Evolutionary conservation across 2,113 vertebrate genomes (phyloP).

Genomic region (Cathartes aura): DNA sequence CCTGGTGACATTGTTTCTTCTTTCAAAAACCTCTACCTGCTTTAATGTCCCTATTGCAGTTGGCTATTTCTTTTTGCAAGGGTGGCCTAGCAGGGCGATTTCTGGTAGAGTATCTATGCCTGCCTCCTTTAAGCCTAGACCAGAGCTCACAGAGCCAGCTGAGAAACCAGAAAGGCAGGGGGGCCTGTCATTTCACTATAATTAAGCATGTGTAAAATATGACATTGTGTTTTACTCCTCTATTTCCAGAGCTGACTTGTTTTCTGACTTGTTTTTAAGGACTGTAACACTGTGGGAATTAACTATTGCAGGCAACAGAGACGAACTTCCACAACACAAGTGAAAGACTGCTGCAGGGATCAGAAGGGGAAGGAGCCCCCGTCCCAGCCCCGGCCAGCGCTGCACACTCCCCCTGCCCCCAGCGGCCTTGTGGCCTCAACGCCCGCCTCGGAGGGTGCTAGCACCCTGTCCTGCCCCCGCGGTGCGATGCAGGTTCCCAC

Average conservation of each 20-base stretch:
- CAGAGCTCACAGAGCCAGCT: background rate
- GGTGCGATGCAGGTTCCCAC: background rate
- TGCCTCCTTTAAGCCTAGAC: background rate
- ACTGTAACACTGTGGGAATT: background rate
- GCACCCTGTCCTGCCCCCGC: background rate
- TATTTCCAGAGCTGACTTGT: background rate
- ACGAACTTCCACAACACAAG: background rate
- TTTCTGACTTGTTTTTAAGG: background rate
- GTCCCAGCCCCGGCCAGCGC: background rate
- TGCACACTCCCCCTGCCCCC: too few species aligned
- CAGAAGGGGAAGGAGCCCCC: background rate
- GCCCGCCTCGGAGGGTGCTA: background rate
- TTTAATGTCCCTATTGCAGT: background rate
- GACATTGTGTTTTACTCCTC: background rate
- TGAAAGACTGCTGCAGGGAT: background rate
- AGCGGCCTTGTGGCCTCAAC: background rate
- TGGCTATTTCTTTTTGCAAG: background rate
- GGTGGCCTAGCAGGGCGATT: fast-evolving
- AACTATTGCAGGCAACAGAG: background rate
- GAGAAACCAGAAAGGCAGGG: background rate
- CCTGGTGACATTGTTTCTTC: background rate
- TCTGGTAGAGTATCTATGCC: background rate
- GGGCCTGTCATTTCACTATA: background rate
- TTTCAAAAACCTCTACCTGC: background rate
- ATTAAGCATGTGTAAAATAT: background rate